Conservation (phyloP, 2,888 invertebrate genomes). For the Alsophila aescularia region DNA sequence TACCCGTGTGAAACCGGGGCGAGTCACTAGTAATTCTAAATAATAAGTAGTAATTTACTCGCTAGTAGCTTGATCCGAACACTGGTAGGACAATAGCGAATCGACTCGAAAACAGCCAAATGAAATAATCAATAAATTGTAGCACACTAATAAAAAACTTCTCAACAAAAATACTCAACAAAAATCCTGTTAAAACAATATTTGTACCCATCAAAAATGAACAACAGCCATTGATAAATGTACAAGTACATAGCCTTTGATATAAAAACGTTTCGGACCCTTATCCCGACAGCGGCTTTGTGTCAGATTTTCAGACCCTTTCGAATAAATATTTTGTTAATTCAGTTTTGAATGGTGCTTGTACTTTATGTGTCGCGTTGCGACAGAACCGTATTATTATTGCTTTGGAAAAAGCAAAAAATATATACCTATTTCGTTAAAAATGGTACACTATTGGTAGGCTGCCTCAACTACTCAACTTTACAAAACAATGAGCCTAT, state of each 20-base stretch:
- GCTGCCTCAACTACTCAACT: too few species aligned
- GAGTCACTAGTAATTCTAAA: too few species aligned
- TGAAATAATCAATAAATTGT: too few species aligned
- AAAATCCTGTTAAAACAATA: slow-evolving; percentile 9
- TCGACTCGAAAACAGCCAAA: too few species aligned
- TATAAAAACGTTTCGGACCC: slow-evolving; percentile 29
- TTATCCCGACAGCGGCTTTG: slow-evolving; percentile 36
- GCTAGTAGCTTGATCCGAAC: too few species aligned
- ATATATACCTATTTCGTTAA: too few species aligned
- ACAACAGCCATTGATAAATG: slow-evolving; percentile 27
- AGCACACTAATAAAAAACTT: background rate
- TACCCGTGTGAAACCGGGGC: too few species aligned
- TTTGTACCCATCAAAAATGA: slow-evolving; percentile 16
- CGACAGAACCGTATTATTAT: background rate
- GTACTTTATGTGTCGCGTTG: slow-evolving; percentile 19
- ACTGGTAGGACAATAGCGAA: too few species aligned
- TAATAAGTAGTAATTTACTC: too few species aligned
- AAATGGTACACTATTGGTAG: too few species aligned
- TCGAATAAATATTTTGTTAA: slow-evolving; percentile 37
- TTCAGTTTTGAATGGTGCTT: slow-evolving; percentile 31
- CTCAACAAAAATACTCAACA: background rate
- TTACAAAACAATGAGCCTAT: too few species aligned
- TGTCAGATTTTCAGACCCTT: slow-evolving; percentile 38
- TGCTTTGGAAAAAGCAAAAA: background rate
- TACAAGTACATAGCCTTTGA: slow-evolving; percentile 21